Percentiles rank a stretch among this genome's conserved stretches.
Evolutionary conservation across 2,113 vertebrate genomes (phyloP).

Genomic region (Grus americana): DNA sequence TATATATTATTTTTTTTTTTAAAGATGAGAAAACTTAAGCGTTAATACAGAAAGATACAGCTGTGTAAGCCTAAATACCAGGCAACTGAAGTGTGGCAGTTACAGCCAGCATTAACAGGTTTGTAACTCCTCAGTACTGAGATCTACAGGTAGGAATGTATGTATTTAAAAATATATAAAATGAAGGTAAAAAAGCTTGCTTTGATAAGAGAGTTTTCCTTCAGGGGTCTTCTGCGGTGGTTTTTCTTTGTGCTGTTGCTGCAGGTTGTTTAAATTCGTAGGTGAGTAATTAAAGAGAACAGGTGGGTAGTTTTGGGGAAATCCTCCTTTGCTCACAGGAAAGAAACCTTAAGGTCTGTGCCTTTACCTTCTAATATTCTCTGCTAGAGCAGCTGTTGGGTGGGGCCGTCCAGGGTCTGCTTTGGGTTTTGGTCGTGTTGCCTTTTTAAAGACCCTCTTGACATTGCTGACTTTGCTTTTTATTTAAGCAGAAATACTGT

Average conservation of each 20-base stretch:
- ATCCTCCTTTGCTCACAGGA: slow-evolving; percentile 8
- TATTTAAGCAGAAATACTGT: not conserved
- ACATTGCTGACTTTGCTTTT: slow-evolving; percentile 52
- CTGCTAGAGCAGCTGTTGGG: slow-evolving; percentile 54
- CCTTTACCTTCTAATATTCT: slow-evolving; percentile 32
- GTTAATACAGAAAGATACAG: not conserved
- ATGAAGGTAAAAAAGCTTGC: not conserved
- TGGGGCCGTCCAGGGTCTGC: slow-evolving; percentile 66
- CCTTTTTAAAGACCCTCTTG: slow-evolving; percentile 36
- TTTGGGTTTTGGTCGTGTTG: slow-evolving; percentile 35
- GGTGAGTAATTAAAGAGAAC: slow-evolving; percentile 29
- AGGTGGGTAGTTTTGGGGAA: slow-evolving; percentile 47
- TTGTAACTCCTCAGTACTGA: slow-evolving; percentile 63
- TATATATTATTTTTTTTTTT: not conserved
- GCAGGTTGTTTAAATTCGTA: not conserved
- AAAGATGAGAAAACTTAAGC: slow-evolving; percentile 60
- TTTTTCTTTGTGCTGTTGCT: slow-evolving; percentile 36
- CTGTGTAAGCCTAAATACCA: slow-evolving; percentile 12
- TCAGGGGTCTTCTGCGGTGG: not conserved
- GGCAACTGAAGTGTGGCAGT: slow-evolving; percentile 51
- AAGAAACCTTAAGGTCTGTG: slow-evolving; percentile 26
- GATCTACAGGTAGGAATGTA: slow-evolving; percentile 73
- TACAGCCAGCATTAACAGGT: slow-evolving; percentile 20
- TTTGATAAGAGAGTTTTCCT: not conserved
- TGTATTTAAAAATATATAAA: not conserved